These are phyloP conservation scores for Hirtodrosophila histrioides DNA, from an alignment of 2,888 invertebrate genomes.

Conservation along the genomic window DNA sequence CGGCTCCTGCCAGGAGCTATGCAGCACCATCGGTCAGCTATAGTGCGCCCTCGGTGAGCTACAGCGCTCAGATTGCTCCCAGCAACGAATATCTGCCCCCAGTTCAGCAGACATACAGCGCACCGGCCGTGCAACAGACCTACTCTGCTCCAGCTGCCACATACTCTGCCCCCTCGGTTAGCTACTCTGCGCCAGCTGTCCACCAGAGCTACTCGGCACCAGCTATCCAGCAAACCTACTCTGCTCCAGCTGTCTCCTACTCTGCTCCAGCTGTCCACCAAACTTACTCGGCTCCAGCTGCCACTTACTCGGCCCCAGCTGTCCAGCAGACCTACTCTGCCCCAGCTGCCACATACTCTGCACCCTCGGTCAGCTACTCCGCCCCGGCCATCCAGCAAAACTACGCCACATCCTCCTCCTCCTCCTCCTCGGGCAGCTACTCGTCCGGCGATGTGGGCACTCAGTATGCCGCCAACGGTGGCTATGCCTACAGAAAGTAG, in stretches of 20 bases:
- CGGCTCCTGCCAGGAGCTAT: slow-evolving; percentile 33
- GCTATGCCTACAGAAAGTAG: slow-evolving; percentile 81
- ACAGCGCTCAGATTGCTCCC: slow-evolving; percentile 47
- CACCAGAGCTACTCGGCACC: slow-evolving; percentile 54
- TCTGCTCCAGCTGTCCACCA: slow-evolving; percentile 53
- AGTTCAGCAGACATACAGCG: slow-evolving; percentile 51
- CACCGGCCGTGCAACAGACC: slow-evolving; percentile 50
- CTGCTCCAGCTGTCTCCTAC: slow-evolving; percentile 37
- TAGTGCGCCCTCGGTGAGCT: slow-evolving; percentile 50
- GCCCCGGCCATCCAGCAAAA: slow-evolving; percentile 48
- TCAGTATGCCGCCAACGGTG: slow-evolving; percentile 82
- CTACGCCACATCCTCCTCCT: slow-evolving; percentile 42
- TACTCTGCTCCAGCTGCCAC: slow-evolving; percentile 51
- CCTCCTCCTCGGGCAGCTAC: slow-evolving; percentile 42
- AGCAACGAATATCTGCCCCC: slow-evolving; percentile 44
- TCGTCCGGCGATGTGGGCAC: slow-evolving; percentile 71
- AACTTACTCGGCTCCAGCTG: slow-evolving; percentile 47
- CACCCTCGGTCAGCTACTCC: slow-evolving; percentile 54
- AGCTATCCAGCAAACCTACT: slow-evolving; percentile 52
- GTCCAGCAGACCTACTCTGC: slow-evolving; percentile 38
- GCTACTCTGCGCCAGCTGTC: slow-evolving; percentile 55
- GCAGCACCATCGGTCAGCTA: slow-evolving; percentile 50
- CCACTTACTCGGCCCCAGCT: slow-evolving; percentile 45
- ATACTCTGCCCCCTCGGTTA: slow-evolving; percentile 46
- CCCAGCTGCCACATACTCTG: slow-evolving; percentile 44